phyloP scores from a whole-genome alignment of 2,888 invertebrate genomes.

The Gastrophysa polygoni region DNA sequence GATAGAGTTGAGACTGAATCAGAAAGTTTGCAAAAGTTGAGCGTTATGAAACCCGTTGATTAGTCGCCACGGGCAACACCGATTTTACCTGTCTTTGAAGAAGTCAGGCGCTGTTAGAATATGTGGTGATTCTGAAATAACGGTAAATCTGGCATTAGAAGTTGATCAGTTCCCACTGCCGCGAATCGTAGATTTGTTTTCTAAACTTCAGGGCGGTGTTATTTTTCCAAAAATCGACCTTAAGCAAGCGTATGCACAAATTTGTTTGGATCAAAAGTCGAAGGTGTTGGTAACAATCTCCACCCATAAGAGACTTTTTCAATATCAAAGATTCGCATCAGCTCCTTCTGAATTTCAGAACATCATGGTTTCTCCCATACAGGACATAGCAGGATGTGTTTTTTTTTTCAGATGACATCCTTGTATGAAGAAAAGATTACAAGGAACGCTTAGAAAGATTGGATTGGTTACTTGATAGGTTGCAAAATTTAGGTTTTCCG shows the following conservation, averaged over 20 bases:
- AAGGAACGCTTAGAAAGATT: not conserved
- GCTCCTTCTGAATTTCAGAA: conserved; percentile 1
- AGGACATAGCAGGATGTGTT: conserved; percentile 6
- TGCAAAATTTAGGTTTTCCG: not conserved
- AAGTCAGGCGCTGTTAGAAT: not conserved
- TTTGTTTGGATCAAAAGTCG: conserved; percentile 15
- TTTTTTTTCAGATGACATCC: conserved; percentile 16
- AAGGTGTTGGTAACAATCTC: conserved; percentile 13
- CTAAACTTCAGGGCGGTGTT: conserved; percentile 13
- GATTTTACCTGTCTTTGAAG: not conserved
- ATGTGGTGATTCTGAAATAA: conserved; percentile 2
- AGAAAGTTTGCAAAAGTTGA: not conserved
- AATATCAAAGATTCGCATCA: not conserved
- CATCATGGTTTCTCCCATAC: conserved; percentile 7
- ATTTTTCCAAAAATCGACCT: conserved; percentile 25
- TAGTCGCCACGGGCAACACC: conserved; percentile 13
- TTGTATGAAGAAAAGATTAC: conserved; percentile 1
- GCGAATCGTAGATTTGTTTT: not conserved
- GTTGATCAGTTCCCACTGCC: not conserved
- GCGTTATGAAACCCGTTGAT: conserved; percentile 10
- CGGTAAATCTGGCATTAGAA: not conserved
- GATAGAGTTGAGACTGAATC: conserved; percentile 10
- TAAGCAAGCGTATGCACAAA: conserved; percentile 18
- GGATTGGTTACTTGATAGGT: not conserved
- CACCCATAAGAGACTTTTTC: conserved; percentile 24